Conservation (phyloP, 2,113 vertebrate genomes). For the Macquaria ambigua region DNA sequence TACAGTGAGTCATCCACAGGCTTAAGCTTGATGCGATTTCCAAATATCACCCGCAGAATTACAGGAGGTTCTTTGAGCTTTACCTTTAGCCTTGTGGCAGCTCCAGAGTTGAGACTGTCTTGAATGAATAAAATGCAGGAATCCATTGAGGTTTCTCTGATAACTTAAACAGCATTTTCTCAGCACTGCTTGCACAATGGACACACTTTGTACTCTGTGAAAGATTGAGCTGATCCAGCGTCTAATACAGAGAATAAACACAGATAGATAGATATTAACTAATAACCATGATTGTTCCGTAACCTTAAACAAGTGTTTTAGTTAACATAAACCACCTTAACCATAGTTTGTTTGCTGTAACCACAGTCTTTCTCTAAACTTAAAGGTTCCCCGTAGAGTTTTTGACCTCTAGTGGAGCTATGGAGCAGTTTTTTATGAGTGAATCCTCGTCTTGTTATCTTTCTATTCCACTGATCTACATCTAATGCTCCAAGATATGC, state of each 20-base stretch:
- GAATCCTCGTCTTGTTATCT: neutral
- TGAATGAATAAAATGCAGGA: conserved; percentile 30
- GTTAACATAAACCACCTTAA: neutral
- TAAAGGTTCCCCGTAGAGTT: neutral
- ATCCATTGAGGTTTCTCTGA: conserved; percentile 28
- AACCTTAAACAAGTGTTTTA: neutral
- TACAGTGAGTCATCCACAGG: conserved; percentile 54
- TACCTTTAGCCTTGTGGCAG: conserved; percentile 52
- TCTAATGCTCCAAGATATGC: neutral
- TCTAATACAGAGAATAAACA: conserved; percentile 3
- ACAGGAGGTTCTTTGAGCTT: conserved; percentile 54
- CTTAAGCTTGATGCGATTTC: conserved; percentile 51
- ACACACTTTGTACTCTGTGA: neutral
- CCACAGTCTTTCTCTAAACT: neutral
- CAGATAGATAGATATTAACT: neutral
- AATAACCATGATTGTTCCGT: neutral
- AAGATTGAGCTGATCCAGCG: neutral
- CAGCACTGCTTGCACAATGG: conserved; percentile 2
- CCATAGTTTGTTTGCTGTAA: neutral
- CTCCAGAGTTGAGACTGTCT: conserved; percentile 27
- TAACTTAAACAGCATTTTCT: conserved; percentile 29
- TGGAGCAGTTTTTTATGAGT: neutral
- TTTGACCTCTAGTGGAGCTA: neutral
- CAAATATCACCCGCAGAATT: conserved; percentile 61
- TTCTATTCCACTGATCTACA: neutral